Percentiles rank a stretch among this genome's conserved stretches.
Evolutionary conservation across 2,113 vertebrate genomes (phyloP).

Genomic region (Neopipo cinnamomea): DNA sequence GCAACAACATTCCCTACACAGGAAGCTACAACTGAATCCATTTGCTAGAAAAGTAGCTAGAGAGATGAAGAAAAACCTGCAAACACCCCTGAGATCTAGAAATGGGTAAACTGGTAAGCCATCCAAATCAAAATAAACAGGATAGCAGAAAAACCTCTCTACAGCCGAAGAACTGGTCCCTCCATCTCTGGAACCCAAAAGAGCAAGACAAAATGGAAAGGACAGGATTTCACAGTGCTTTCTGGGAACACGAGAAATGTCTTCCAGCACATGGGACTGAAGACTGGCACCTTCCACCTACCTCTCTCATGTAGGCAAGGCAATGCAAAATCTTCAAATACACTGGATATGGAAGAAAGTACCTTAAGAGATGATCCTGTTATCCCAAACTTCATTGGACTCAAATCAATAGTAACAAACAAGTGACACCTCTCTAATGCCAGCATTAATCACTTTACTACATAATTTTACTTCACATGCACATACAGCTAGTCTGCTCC

Average conservation of each 20-base stretch:
- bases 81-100: not conserved
- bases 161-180: not conserved
- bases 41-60: not conserved
- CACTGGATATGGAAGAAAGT: not conserved
- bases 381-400: not conserved
- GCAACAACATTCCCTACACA: not conserved
- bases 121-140: not conserved
- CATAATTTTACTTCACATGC: not conserved
- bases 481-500: not conserved
- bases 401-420: not conserved
- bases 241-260: not conserved
- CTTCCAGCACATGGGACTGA: not conserved
- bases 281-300: not conserved
- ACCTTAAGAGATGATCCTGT: not conserved
- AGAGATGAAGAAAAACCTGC: not conserved
- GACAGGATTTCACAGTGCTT: not conserved
- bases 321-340: not conserved
- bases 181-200: not conserved
- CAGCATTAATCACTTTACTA: not conserved
- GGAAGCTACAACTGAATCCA: not conserved
- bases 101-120: not conserved
- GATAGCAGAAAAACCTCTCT: not conserved
- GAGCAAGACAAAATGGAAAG: not conserved
- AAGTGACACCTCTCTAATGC: not conserved
- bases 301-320: not conserved